Conservation (phyloP, 2,888 invertebrate genomes). For the Plemyria rubiginata region DNA sequence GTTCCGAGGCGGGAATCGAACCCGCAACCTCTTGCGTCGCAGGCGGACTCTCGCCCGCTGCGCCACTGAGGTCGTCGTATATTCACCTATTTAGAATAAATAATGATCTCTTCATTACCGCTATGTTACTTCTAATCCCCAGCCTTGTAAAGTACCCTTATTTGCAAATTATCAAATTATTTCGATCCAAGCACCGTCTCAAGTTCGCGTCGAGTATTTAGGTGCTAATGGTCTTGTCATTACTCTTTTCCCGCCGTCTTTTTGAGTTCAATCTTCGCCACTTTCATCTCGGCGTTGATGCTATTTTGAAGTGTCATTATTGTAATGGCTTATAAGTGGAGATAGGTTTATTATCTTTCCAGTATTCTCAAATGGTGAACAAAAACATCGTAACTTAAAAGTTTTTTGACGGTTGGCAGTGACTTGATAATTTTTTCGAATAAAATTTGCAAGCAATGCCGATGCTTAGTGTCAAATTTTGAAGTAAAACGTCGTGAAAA, state of each 20-base stretch:
- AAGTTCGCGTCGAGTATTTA: slow-evolving; percentile 21
- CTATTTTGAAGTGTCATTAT: slow-evolving; percentile 27
- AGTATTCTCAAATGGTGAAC: too few species aligned
- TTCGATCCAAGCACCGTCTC: slow-evolving; percentile 21
- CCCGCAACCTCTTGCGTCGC: too few species aligned
- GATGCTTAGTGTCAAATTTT: too few species aligned
- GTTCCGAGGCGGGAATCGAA: too few species aligned
- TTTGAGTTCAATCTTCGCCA: slow-evolving; percentile 32
- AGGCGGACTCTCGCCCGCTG: too few species aligned
- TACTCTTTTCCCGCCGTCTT: slow-evolving; percentile 38
- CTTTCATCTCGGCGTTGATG: slow-evolving; percentile 24
- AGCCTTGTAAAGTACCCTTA: neutral
- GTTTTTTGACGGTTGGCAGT: too few species aligned
- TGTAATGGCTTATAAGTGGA: slow-evolving; percentile 20
- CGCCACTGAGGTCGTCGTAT: too few species aligned
- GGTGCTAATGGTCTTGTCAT: slow-evolving; percentile 39
- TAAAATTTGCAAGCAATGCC: too few species aligned
- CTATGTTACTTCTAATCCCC: neutral
- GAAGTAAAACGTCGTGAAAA: too few species aligned
- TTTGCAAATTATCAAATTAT: slow-evolving; percentile 16
- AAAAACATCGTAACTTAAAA: too few species aligned
- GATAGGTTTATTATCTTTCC: slow-evolving; percentile 1
- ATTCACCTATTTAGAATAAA: too few species aligned
- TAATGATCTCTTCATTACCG: neutral
- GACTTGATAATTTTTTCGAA: too few species aligned